Evolutionary conservation across 1,140 invertebrate genomes (phyloP).

Genomic region (Hylaeus volcanicus): DNA sequence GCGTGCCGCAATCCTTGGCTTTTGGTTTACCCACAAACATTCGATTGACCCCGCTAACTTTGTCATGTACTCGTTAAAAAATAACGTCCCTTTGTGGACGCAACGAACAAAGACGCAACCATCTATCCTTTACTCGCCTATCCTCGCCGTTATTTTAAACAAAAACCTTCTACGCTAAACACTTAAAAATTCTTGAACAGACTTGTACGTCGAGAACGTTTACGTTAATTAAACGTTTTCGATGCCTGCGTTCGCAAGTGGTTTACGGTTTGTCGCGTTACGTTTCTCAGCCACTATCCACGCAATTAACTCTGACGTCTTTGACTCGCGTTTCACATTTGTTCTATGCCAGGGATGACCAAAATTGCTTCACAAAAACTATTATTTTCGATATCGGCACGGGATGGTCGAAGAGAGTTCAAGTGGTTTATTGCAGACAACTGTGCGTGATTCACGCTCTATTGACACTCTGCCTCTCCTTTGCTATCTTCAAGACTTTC

Average conservation of each 20-base stretch:
- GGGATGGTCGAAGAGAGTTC: background rate
- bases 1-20: slow-evolving; percentile 9
- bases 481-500: background rate
- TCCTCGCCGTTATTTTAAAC: slow-evolving; percentile 5
- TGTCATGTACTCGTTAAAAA: slow-evolving; percentile 62
- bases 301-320: background rate
- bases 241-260: too few species aligned
- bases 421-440: background rate
- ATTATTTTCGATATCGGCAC: background rate
- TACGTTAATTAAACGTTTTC: background rate
- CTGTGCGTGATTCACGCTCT: slow-evolving; percentile 9
- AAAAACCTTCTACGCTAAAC: too few species aligned
- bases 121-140: slow-evolving; percentile 13
- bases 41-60: slow-evolving; percentile 55
- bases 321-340: background rate
- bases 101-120: slow-evolving; percentile 48
- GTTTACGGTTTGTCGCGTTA: background rate
- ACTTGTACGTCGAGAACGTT: too few species aligned
- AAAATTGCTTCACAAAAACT: background rate
- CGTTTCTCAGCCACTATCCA: background rate
- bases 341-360: too few species aligned
- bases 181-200: too few species aligned
- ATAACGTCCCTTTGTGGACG: slow-evolving; percentile 56
- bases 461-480: background rate
- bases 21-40: slow-evolving; percentile 58